These are phyloP conservation scores for Pseudorasbora parva DNA, from an alignment of 2,113 vertebrate species.

Conservation along the genomic window DNA sequence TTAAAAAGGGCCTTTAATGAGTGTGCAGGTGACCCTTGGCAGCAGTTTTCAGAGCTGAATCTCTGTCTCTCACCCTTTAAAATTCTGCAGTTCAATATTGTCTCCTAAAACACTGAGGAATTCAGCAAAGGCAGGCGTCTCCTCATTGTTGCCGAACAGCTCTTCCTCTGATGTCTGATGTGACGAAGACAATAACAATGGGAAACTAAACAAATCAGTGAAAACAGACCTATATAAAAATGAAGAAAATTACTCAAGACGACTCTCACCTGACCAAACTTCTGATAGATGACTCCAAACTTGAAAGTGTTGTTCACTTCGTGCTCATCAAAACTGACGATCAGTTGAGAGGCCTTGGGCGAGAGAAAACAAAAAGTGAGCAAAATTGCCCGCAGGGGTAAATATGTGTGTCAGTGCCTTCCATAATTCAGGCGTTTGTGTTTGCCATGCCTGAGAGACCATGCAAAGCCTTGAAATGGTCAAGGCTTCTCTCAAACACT, in stretches of 20 bases:
- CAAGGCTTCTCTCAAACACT: conserved; percentile 28
- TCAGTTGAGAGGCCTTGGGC: conserved; percentile 90
- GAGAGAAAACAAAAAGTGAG: conserved; percentile 19
- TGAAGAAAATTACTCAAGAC: not conserved
- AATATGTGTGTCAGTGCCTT: conserved; percentile 51
- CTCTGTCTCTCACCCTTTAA: conserved; percentile 84
- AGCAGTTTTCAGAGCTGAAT: conserved; percentile 20
- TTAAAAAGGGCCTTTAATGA: not conserved
- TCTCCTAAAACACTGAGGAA: conserved; percentile 89
- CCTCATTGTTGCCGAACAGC: conserved; percentile 90
- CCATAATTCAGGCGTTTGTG: conserved; percentile 52
- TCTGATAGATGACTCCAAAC: conserved; percentile 95
- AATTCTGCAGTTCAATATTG: conserved; percentile 90
- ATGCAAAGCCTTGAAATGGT: conserved; percentile 36
- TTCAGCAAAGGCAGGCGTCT: conserved; percentile 88
- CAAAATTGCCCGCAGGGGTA: conserved; percentile 28
- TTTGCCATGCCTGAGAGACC: conserved; percentile 42
- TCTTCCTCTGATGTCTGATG: conserved; percentile 91
- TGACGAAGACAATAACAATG: not conserved
- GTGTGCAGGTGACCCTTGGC: not conserved
- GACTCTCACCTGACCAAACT: conserved; percentile 89
- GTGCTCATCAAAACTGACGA: conserved; percentile 93
- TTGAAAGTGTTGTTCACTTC: conserved; percentile 98
- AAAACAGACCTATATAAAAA: not conserved
- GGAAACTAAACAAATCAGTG: not conserved